A percentile compares a stretch with the other conserved stretches of the same genome.
phyloP scores from a whole-genome alignment of 2,113 vertebrate genomes.

The Echinops telfairi region DNA sequence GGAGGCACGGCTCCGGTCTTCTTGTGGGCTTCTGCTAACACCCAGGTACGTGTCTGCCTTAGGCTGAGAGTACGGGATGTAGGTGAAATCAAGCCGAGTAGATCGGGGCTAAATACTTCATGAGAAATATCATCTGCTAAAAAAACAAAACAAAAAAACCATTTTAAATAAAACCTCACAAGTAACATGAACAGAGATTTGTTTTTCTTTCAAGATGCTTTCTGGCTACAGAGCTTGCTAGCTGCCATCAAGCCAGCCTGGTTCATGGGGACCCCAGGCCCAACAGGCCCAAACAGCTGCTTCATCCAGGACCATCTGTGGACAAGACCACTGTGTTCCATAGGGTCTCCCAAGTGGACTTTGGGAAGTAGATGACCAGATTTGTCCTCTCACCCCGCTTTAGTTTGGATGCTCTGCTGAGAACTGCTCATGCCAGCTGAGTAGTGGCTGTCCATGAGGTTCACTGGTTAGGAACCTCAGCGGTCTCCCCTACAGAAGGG shows the following conservation, averaged over 20 bases:
- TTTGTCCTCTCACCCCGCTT: background rate
- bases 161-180: constrained; percentile 24
- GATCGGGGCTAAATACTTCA: background rate
- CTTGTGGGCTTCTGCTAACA: background rate
- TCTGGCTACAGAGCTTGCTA: background rate
- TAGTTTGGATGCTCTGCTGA: background rate
- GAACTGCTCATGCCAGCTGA: background rate
- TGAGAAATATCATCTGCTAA: constrained; percentile 40
- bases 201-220: background rate
- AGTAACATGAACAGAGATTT: constrained; percentile 19
- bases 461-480: background rate
- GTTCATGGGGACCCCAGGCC: background rate
- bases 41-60: background rate
- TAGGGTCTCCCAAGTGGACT: background rate
- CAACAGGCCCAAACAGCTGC: background rate
- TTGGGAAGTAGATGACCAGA: background rate
- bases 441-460: background rate
- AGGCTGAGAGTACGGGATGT: background rate
- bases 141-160: background rate
- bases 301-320: background rate
- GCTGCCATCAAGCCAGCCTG: background rate
- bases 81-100: background rate
- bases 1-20: background rate
- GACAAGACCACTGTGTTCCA: background rate
- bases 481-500: background rate